Conservation (phyloP, 2,888 invertebrate genomes). For the Synanthedon vespiformis region DNA sequence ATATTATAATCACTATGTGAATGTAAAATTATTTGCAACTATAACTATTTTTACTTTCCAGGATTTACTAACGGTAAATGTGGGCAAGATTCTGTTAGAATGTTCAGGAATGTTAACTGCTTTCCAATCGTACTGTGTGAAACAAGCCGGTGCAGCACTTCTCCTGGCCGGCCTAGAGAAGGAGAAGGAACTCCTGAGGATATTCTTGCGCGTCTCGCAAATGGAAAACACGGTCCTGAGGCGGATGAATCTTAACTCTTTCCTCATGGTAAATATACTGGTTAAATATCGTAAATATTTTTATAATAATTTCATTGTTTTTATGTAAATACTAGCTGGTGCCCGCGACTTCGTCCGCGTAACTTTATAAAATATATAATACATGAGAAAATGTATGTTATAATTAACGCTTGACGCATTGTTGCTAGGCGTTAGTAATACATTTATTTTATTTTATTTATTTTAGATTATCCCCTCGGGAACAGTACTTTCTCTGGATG, state of each 20-base stretch:
- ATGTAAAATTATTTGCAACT: background rate
- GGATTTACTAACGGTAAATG: constrained; percentile 89
- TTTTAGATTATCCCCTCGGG: too few species aligned
- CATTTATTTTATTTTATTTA: too few species aligned
- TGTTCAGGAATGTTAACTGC: constrained; percentile 93
- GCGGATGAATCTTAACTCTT: constrained; percentile 97
- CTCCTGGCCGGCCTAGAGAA: constrained; percentile 91
- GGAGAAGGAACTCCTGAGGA: constrained; percentile 92
- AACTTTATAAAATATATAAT: too few species aligned
- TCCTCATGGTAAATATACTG: constrained; percentile 83
- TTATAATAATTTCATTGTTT: background rate
- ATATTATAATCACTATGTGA: background rate
- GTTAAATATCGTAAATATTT: background rate
- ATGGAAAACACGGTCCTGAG: constrained; percentile 94
- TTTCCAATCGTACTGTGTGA: constrained; percentile 94
- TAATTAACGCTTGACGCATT: too few species aligned
- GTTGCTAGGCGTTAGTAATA: too few species aligned
- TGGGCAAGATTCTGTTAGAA: constrained; percentile 91
- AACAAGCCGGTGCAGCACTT: constrained; percentile 91
- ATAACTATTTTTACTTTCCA: constrained; percentile 11
- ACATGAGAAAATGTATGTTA: too few species aligned
- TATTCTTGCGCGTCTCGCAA: constrained; percentile 95
- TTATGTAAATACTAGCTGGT: too few species aligned
- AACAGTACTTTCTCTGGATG: too few species aligned
- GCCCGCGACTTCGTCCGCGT: too few species aligned